Conservation (phyloP, 2,797 vertebrate species). For the Hephaestus fuliginosus region DNA sequence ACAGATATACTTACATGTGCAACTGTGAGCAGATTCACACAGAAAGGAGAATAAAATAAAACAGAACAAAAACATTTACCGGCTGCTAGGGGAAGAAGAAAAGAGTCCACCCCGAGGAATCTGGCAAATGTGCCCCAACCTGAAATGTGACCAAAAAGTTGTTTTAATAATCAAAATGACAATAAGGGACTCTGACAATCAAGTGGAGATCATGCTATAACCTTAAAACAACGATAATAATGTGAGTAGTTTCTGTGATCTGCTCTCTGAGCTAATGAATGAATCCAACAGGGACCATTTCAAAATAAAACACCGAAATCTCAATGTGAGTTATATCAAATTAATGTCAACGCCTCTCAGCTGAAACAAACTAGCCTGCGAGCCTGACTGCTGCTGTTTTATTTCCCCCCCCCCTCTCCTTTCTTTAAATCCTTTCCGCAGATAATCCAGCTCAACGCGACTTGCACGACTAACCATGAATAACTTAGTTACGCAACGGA, state of each 20-base stretch:
- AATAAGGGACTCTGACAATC: not conserved
- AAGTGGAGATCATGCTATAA: not conserved
- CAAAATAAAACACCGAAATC: too few species aligned
- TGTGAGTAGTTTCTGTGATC: not conserved
- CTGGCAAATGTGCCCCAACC: constrained; percentile 1
- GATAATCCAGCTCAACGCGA: constrained; percentile 73
- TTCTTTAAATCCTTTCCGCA: constrained; percentile 50
- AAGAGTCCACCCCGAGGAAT: constrained; percentile 1
- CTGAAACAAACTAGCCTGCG: constrained; percentile 31
- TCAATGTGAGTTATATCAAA: not conserved
- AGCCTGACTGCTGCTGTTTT: constrained; percentile 23
- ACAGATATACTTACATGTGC: not conserved
- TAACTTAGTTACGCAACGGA: constrained; percentile 63
- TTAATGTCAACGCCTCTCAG: not conserved
- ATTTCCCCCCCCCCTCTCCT: not conserved
- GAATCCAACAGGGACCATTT: not conserved
- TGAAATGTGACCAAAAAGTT: not conserved
- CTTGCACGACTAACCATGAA: constrained; percentile 64
- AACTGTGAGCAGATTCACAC: not conserved
- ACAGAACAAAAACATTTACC: constrained; percentile 8
- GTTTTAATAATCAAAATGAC: not conserved
- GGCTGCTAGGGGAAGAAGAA: not conserved
- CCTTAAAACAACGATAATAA: too few species aligned
- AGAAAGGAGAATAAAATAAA: not conserved
- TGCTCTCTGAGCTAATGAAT: not conserved